Percentiles rank a stretch among this genome's conserved stretches.
These are phyloP conservation scores for Coregonus sp. DNA, from an alignment of 2,797 vertebrate genomes.

Conservation along the genomic window DNA sequence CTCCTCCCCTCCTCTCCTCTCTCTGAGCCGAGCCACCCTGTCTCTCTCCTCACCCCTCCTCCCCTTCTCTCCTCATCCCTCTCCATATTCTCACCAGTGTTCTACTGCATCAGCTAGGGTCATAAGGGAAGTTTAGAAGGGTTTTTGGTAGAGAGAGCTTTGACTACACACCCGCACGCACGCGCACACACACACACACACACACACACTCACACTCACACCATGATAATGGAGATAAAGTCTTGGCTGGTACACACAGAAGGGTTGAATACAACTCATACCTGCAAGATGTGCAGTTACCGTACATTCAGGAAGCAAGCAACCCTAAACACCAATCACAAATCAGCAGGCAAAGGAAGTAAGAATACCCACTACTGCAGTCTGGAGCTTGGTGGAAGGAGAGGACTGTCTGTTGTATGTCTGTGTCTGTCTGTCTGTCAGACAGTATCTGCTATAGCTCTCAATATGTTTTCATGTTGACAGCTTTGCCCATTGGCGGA, in stretches of 20 bases:
- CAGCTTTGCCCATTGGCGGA: constrained; percentile 52
- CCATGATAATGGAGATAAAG: no score
- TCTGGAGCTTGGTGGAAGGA: background rate
- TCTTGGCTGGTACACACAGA: no score
- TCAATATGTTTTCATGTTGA: constrained; percentile 43
- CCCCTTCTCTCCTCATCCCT: background rate
- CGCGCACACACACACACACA: background rate
- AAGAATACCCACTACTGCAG: constrained; percentile 26
- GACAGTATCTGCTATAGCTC: background rate
- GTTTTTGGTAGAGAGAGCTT: constrained; percentile 31
- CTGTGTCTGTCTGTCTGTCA: constrained; percentile 31
- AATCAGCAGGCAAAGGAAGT: constrained; percentile 27
- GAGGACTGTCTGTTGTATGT: constrained; percentile 36
- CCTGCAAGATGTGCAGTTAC: background rate
- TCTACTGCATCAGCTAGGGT: constrained; percentile 38
- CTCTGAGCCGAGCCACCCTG: constrained; percentile 21
- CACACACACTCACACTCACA: no score
- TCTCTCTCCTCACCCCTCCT: background rate
- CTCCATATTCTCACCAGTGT: background rate
- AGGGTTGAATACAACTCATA: no score
- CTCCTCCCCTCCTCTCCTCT: background rate
- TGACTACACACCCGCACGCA: background rate
- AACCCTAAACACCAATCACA: constrained; percentile 39
- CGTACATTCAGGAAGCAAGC: background rate
- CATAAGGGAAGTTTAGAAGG: constrained; percentile 34